Conservation (phyloP, 2,888 invertebrate genomes). For the Dorcus parallelipipedus region DNA sequence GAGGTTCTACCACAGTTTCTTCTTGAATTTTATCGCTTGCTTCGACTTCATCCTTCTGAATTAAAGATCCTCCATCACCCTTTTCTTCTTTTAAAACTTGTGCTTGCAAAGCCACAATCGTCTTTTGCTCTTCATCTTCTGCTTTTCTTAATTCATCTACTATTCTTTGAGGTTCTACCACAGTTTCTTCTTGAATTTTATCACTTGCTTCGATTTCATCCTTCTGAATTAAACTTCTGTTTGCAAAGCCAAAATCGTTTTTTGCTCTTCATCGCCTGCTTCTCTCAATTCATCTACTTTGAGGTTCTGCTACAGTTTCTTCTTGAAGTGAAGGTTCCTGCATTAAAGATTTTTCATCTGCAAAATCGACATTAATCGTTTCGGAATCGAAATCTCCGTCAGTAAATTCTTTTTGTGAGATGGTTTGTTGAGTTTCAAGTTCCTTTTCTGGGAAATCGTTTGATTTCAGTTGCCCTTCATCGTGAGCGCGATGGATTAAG, state of each 20-base stretch:
- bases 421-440: too few species aligned
- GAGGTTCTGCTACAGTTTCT: background rate
- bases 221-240: background rate
- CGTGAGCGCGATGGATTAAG: too few species aligned
- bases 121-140: too few species aligned
- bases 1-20: background rate
- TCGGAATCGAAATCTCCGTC: too few species aligned
- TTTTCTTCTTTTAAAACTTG: background rate
- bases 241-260: too few species aligned
- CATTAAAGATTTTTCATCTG: background rate
- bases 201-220: background rate
- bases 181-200: background rate
- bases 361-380: too few species aligned
- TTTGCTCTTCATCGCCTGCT: too few species aligned
- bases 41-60: background rate
- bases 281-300: background rate
- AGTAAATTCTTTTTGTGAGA: too few species aligned
- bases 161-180: background rate
- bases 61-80: background rate
- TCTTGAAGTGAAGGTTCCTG: background rate
- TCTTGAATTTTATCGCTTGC: background rate
- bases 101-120: too few species aligned
- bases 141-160: too few species aligned
- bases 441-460: too few species aligned
- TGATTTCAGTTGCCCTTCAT: too few species aligned